Evolutionary conservation across 2,797 vertebrate genomes (phyloP).

Genomic region (Coregonus suidteri): DNA sequence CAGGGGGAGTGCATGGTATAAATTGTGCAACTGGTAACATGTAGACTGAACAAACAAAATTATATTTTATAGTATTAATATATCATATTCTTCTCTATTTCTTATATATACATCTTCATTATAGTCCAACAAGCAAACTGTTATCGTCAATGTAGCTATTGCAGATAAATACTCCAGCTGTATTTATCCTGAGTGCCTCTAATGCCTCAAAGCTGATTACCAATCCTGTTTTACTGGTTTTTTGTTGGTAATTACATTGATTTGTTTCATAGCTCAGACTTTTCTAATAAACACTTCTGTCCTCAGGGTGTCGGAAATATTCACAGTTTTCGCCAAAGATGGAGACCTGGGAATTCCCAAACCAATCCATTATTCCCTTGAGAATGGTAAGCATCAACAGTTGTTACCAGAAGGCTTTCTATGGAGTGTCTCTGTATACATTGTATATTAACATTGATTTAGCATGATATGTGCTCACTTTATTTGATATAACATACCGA

Average conservation of each 20-base stretch:
- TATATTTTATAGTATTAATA: not conserved
- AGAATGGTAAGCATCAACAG: constrained; percentile 78
- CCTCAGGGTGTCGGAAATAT: constrained; percentile 89
- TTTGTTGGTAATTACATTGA: not conserved
- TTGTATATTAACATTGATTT: no score
- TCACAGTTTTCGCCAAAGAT: constrained; percentile 87
- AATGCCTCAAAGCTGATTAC: constrained; percentile 7
- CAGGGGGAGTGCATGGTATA: no score
- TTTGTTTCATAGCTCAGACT: constrained; percentile 7
- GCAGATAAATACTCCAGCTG: not conserved
- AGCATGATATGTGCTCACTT: no score
- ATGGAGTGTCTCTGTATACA: not conserved
- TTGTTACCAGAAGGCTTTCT: not conserved
- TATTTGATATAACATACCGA: no score
- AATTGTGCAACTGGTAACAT: no score
- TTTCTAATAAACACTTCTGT: not conserved
- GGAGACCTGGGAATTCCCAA: constrained; percentile 91
- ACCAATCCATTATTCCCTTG: constrained; percentile 81
- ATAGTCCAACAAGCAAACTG: not conserved
- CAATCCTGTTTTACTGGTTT: not conserved
- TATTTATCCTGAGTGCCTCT: not conserved
- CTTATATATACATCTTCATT: not conserved
- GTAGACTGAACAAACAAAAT: no score
- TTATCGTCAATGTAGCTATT: not conserved
- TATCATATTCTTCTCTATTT: not conserved